Percentiles rank a stretch among this genome's conserved stretches.
phyloP scores from a whole-genome alignment of 1,140 invertebrate species.

The Trinorchestia longiramus region DNA sequence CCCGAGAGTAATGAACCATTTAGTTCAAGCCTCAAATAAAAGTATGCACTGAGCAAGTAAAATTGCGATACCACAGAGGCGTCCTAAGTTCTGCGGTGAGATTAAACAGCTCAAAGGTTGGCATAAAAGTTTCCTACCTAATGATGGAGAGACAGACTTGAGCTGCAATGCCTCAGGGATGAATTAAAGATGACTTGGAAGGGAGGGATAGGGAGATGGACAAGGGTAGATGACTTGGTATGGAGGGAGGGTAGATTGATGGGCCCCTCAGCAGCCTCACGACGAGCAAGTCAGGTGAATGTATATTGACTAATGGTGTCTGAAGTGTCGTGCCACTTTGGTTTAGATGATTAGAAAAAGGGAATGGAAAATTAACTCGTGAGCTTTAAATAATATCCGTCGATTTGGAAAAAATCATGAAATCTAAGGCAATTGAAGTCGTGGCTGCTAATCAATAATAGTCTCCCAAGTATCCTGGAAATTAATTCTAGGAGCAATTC shows the following conservation, averaged over 20 bases:
- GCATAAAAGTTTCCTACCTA: neutral
- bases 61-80: neutral
- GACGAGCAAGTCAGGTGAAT: neutral
- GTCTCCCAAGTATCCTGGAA: too few species aligned
- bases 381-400: too few species aligned
- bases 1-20: neutral
- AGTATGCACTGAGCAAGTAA: neutral
- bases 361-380: too few species aligned
- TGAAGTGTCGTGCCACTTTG: too few species aligned
- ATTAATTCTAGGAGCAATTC: too few species aligned
- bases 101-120: neutral
- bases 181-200: neutral
- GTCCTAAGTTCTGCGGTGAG: neutral
- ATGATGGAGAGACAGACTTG: neutral
- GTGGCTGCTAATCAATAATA: too few species aligned
- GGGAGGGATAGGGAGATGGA: too few species aligned
- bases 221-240: neutral
- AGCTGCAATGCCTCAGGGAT: neutral
- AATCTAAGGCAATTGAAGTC: too few species aligned
- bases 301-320: too few species aligned
- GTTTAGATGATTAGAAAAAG: too few species aligned
- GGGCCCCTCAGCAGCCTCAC: neutral
- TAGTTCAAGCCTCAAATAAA: neutral
- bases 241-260: neutral
- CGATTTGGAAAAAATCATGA: too few species aligned